These are phyloP conservation scores for Callithrix jacchus DNA, from an alignment of 2,113 vertebrate genomes.

Conservation along the genomic window DNA sequence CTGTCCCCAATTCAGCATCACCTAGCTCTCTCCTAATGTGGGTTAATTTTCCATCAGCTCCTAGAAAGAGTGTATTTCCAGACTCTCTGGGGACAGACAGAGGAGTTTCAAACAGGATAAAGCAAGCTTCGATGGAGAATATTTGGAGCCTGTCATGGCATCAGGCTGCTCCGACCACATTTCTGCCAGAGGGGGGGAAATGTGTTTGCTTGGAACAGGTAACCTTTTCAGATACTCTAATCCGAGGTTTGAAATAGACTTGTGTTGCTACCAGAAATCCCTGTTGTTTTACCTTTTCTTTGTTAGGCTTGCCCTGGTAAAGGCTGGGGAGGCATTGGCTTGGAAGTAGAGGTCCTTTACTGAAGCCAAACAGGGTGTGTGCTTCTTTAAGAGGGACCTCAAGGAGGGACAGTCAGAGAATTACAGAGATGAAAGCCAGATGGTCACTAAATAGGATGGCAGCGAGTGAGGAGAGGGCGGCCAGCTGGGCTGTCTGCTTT, in stretches of 20 bases:
- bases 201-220: not conserved
- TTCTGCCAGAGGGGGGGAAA: not conserved
- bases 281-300: not conserved
- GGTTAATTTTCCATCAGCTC: slow-evolving; percentile 65
- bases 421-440: slow-evolving; percentile 45
- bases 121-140: not conserved
- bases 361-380: not conserved
- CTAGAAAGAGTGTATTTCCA: slow-evolving; percentile 69
- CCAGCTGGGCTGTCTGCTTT: slow-evolving; percentile 4
- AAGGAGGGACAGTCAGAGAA: not conserved
- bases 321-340: not conserved
- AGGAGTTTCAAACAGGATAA: slow-evolving; percentile 15
- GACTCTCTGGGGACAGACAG: slow-evolving; percentile 30
- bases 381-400: slow-evolving; percentile 60
- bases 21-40: slow-evolving; percentile 44
- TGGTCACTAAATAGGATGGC: slow-evolving; percentile 38
- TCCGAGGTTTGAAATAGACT: slow-evolving; percentile 16
- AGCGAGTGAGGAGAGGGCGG: not conserved
- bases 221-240: not conserved
- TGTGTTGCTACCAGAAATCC: not conserved
- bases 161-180: not conserved
- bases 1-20: slow-evolving; percentile 66
- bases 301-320: not conserved
- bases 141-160: not conserved
- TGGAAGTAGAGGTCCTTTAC: not conserved